Conservation (phyloP, 2,888 invertebrate genomes). For the Julus scanicus region DNA sequence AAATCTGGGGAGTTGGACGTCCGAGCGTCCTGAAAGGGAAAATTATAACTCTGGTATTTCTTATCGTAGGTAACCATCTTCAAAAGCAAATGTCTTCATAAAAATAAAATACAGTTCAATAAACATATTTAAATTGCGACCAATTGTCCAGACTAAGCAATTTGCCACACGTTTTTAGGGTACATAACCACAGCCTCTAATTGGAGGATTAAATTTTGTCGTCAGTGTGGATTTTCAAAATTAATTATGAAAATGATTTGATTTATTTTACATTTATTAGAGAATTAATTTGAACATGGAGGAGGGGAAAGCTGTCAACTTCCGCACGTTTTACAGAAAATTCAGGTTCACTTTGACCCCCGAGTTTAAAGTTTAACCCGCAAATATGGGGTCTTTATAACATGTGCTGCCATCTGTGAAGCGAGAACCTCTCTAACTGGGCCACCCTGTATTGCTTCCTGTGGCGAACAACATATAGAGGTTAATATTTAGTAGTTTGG, state of each 20-base stretch:
- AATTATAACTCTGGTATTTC: not conserved
- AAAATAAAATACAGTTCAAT: constrained; percentile 45
- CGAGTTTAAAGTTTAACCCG: not conserved
- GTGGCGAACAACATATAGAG: not conserved
- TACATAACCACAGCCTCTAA: constrained; percentile 19
- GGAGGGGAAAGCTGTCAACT: constrained; percentile 9
- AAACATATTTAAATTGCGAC: constrained; percentile 42
- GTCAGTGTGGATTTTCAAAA: constrained; percentile 19
- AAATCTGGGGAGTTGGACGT: constrained; percentile 39
- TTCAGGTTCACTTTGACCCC: not conserved
- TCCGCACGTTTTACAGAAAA: not conserved
- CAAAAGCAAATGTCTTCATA: constrained; percentile 29
- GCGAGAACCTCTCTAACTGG: not conserved
- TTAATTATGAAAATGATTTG: not conserved
- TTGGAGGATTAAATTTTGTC: constrained; percentile 23
- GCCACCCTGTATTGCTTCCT: not conserved
- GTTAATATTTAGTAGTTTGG: not conserved
- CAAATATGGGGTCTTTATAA: not conserved
- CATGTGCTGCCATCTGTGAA: not conserved
- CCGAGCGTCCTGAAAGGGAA: not conserved
- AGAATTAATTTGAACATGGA: not conserved
- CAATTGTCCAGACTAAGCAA: constrained; percentile 19
- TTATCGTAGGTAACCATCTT: constrained; percentile 29
- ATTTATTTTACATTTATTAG: constrained; percentile 37
- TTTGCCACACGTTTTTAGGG: not conserved